Evolutionary conservation across 2,113 vertebrate genomes (phyloP).

Genomic region (Chloroceryle aenea): DNA sequence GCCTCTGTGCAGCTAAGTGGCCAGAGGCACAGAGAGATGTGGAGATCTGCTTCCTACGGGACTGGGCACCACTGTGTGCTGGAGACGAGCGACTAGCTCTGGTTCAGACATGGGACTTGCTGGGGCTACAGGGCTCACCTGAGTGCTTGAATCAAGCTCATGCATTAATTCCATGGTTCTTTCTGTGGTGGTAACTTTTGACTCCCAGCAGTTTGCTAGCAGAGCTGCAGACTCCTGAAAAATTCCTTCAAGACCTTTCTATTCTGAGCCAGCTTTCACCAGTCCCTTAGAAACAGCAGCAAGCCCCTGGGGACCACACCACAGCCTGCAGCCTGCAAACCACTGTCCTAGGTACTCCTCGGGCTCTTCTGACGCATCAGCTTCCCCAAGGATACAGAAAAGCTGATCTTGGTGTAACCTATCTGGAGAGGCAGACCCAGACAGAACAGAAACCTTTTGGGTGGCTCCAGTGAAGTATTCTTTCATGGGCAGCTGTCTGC

Average conservation of each 20-base stretch:
- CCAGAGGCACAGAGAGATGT: not conserved
- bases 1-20: not conserved
- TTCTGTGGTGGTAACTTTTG: not conserved
- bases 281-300: not conserved
- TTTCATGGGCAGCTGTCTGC: not conserved
- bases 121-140: not conserved
- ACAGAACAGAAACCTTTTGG: not conserved
- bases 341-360: not conserved
- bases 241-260: constrained; percentile 12
- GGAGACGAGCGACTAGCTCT: not conserved
- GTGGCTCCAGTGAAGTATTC: not conserved
- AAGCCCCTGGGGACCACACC: not conserved
- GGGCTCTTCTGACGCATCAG: not conserved
- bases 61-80: not conserved
- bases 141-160: not conserved
- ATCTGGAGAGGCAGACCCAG: not conserved
- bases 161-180: not conserved
- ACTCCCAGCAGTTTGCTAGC: not conserved
- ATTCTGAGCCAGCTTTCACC: not conserved
- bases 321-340: not conserved
- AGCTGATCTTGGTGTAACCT: not conserved
- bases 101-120: not conserved
- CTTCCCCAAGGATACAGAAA: not conserved
- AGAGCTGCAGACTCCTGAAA: not conserved
- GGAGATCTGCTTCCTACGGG: not conserved